Evolutionary conservation across 2,888 invertebrate genomes (phyloP).

Genomic region (Tribolium freemani): DNA sequence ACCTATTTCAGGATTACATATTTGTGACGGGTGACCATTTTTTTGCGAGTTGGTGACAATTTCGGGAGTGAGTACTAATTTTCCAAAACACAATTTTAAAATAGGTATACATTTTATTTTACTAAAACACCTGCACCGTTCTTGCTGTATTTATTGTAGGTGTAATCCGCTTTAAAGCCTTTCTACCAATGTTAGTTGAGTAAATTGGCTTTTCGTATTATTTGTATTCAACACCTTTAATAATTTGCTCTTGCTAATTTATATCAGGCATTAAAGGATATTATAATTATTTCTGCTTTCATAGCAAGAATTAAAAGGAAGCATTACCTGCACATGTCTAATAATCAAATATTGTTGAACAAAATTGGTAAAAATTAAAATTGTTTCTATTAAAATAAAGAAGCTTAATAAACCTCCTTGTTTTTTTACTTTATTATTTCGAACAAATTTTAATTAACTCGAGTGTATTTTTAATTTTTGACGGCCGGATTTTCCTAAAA

Average conservation of each 20-base stretch:
- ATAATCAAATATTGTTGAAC: too few species aligned
- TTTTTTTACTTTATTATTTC: too few species aligned
- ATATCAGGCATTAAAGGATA: background rate
- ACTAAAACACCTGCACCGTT: background rate
- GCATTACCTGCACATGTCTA: background rate
- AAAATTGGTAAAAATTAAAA: too few species aligned
- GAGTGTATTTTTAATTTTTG: too few species aligned
- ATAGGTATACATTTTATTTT: background rate
- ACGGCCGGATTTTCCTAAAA: too few species aligned
- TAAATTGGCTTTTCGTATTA: background rate
- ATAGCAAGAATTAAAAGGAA: background rate
- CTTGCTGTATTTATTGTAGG: background rate
- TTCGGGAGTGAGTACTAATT: background rate
- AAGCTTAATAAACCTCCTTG: too few species aligned
- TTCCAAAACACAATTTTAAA: background rate
- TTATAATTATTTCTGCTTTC: background rate
- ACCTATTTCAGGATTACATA: conserved; percentile 25
- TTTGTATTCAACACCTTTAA: background rate
- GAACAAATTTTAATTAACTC: too few species aligned
- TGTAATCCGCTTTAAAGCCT: background rate
- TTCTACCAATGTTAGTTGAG: background rate
- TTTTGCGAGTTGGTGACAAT: background rate
- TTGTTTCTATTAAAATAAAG: too few species aligned
- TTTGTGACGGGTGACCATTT: background rate
- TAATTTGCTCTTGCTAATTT: background rate